Base-by-base conservation (phyloP, 2,888 invertebrate genomes). In the Caradrina clavipalpis region DNA sequence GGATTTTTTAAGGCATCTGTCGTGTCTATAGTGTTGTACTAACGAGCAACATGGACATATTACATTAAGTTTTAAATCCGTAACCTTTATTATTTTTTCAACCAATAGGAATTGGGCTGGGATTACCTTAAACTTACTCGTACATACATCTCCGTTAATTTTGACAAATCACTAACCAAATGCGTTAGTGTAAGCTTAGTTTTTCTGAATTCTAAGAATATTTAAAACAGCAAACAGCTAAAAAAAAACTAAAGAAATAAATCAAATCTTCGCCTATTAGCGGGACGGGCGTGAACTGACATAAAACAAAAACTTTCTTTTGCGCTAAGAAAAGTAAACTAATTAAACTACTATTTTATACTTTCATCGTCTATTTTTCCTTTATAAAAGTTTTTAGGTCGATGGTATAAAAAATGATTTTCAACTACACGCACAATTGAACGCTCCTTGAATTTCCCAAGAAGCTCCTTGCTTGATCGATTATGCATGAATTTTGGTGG, bases 401-500 rank as follows among this genome's bases (percentile, higher is more conserved):
- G 39, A 13, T 39, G 11, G 57, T 68, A 55, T 50, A 51, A 66
- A 67, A 65, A 72, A 21, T 60, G 47, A 11, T 17, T 60, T 72
- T 76, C 78, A 74, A 71, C 69, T 78, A 78, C 57, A 78, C 70
- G 69, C 66, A 58, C 80, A 67, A 76, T 84, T 76, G 71, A 49
- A 64, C 49, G 50, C 47, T 64, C 19, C 22, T 49, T 31, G 31
- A 76, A 78, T 65, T 80, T 73, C 64, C 70, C 75, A 42, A 55
- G 76, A 70, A 82, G 78, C 68, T 68, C 56, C 6, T 60, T 51
- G 22, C 63, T 71, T 77, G 72, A 80, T 82, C 72, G 70, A 73
- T 73, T 77, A 78, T 84, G 76, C 76, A 80, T 78, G 78, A 82
- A 76, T 73, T 73, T 73, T 59, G 49, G n/a, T 55, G 69, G 54